A percentile compares a stretch with the other conserved stretches of the same genome.
These are phyloP conservation scores for Bombus waltoni DNA, from an alignment of 1,140 invertebrate species.

Conservation along the genomic window DNA sequence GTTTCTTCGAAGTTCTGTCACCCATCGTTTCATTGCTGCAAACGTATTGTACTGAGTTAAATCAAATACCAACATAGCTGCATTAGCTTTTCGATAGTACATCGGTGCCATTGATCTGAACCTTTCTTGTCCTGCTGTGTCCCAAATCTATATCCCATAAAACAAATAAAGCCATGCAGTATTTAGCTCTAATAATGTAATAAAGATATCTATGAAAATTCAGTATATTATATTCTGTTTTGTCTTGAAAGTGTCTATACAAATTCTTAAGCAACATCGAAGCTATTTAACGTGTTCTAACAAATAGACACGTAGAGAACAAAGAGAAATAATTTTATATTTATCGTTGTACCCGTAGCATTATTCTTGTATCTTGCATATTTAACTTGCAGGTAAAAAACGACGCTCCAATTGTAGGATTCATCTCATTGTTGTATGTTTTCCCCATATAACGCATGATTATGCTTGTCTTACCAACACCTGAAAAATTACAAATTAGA, in stretches of 20 bases:
- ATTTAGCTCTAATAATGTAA: not conserved
- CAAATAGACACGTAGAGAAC: not conserved
- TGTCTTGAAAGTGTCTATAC: not conserved
- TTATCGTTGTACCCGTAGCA: slow-evolving; percentile 86
- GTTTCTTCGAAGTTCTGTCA: slow-evolving; percentile 90
- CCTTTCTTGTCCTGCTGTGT: slow-evolving; percentile 91
- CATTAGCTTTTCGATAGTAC: slow-evolving; percentile 96
- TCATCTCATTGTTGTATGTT: slow-evolving; percentile 87
- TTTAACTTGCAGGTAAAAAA: slow-evolving; percentile 93
- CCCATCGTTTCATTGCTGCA: slow-evolving; percentile 90
- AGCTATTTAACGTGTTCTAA: not conserved
- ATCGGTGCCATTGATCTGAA: slow-evolving; percentile 95
- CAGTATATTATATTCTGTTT: not conserved
- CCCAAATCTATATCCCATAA: slow-evolving; percentile 87
- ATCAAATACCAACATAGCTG: slow-evolving; percentile 94
- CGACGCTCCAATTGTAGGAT: slow-evolving; percentile 93
- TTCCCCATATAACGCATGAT: slow-evolving; percentile 91
- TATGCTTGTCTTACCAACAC: slow-evolving; percentile 94
- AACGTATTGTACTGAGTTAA: slow-evolving; percentile 90
- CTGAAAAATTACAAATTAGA: slow-evolving; percentile 83
- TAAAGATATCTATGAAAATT: not conserved
- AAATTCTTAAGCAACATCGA: not conserved
- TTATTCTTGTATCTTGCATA: slow-evolving; percentile 87
- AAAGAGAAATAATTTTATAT: not conserved
- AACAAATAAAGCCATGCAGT: not conserved